Evolutionary conservation across 2,797 vertebrate species (phyloP).

Genomic region (Phoeniculus purpureus): DNA sequence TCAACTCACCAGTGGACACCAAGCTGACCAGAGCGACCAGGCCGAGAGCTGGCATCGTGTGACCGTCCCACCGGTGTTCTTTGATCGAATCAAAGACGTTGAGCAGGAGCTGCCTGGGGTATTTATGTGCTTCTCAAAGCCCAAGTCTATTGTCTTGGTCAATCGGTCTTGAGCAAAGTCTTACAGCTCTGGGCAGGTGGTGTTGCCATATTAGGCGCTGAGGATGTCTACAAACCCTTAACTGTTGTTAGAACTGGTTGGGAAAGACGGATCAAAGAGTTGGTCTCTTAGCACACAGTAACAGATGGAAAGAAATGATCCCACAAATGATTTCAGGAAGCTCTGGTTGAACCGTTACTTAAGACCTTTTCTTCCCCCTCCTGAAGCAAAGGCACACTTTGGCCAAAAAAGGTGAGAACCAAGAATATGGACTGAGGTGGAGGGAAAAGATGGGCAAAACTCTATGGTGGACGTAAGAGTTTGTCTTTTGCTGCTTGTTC

Average conservation of each 20-base stretch:
- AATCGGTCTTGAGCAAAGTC: background rate
- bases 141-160: background rate
- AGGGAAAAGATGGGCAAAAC: background rate
- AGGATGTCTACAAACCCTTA: background rate
- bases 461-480: background rate
- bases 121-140: slow-evolving; percentile 40
- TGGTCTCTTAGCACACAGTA: slow-evolving; percentile 22
- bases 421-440: background rate
- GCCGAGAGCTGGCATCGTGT: slow-evolving; percentile 32
- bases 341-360: background rate
- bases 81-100: background rate
- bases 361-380: slow-evolving; percentile 15
- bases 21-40: slow-evolving; percentile 52
- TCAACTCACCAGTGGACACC: slow-evolving; percentile 59
- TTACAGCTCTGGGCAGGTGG: background rate
- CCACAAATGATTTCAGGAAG: slow-evolving; percentile 34
- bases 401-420: background rate
- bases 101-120: background rate
- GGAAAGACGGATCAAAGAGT: slow-evolving; percentile 2
- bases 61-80: background rate
- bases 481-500: background rate
- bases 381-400: background rate
- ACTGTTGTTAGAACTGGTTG: slow-evolving; percentile 6
- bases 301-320: background rate
- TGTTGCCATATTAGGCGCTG: slow-evolving; percentile 19